phyloP scores from a whole-genome alignment of 2,113 vertebrate genomes.

The Athene noctua region DNA sequence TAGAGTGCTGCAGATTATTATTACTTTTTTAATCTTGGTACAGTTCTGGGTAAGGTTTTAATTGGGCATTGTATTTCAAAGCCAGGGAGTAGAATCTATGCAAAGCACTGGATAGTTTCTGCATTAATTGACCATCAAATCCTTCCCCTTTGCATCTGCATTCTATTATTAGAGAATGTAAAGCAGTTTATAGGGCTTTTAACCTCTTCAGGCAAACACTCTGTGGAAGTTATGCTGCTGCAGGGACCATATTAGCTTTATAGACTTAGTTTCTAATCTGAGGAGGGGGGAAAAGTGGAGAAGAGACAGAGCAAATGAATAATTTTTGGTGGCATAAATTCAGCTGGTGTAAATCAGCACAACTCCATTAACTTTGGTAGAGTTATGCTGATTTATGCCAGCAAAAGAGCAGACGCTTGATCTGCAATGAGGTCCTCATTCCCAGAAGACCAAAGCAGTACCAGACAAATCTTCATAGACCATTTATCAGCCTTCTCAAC shows the following conservation, averaged over 20 bases:
- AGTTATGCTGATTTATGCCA: constrained; percentile 13
- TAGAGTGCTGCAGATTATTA: constrained; percentile 57
- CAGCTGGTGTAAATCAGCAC: constrained; percentile 41
- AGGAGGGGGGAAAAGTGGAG: background rate
- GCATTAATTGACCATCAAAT: constrained; percentile 91
- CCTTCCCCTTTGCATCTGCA: constrained; percentile 83
- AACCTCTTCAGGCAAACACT: constrained; percentile 80
- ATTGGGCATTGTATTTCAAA: constrained; percentile 78
- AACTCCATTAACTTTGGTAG: background rate
- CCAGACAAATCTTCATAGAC: constrained; percentile 4
- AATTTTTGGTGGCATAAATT: background rate
- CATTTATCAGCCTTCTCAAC: background rate
- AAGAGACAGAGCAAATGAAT: constrained; percentile 16
- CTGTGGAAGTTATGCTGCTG: constrained; percentile 73
- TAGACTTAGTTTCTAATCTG: constrained; percentile 62
- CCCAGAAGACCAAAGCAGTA: background rate
- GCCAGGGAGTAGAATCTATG: constrained; percentile 65
- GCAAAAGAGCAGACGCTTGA: constrained; percentile 6
- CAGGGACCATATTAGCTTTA: constrained; percentile 70
- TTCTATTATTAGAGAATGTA: constrained; percentile 80
- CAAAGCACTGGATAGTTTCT: constrained; percentile 74
- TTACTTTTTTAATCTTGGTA: constrained; percentile 16
- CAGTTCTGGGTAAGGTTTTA: constrained; percentile 40
- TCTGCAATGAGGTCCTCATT: background rate
- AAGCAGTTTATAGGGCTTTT: constrained; percentile 77